Evolutionary conservation across 1,140 invertebrate genomes (phyloP).

Genomic region (Rhagoletis zephyria): DNA sequence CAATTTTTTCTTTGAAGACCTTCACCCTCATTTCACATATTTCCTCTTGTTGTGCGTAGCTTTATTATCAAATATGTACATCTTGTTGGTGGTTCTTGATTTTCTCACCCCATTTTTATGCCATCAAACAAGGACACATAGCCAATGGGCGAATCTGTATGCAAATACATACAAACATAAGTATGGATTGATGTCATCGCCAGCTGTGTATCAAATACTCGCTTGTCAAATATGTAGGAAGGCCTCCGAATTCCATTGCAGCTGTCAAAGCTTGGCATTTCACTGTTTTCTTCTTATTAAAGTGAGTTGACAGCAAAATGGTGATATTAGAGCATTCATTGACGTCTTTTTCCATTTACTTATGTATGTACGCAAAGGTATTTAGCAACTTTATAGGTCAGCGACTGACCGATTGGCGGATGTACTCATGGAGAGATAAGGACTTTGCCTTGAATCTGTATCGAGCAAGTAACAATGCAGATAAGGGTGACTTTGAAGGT

Average conservation of each 20-base stretch:
- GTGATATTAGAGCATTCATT: not conserved
- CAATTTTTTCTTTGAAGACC: not conserved
- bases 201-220: not conserved
- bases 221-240: not conserved
- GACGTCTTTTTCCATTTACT: not conserved
- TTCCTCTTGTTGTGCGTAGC: not conserved
- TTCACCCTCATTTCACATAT: not conserved
- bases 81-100: not conserved
- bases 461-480: no score
- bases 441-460: no score
- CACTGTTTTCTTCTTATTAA: not conserved
- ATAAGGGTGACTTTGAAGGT: no score
- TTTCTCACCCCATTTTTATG: not conserved
- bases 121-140: not conserved
- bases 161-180: not conserved
- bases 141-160: not conserved
- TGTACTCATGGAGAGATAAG: not conserved
- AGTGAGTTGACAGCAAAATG: not conserved
- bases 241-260: not conserved
- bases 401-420: not conserved
- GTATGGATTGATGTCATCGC: not conserved
- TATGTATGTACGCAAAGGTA: not conserved
- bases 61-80: not conserved
- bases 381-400: not conserved
- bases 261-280: constrained; percentile 13